phyloP scores from a whole-genome alignment of 2,888 invertebrate species.

The Drosophila silvestris region DNA sequence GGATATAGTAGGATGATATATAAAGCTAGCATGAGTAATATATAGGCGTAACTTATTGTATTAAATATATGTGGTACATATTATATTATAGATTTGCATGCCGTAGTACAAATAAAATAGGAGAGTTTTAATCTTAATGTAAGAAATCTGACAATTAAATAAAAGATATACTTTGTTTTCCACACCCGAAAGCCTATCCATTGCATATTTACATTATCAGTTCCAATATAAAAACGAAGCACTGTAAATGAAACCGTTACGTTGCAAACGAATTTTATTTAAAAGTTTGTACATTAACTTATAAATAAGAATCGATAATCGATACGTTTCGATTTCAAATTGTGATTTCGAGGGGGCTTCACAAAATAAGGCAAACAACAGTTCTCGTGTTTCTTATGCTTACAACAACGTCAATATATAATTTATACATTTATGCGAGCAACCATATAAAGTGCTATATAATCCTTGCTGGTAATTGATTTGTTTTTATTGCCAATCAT shows the following conservation, averaged over 20 bases:
- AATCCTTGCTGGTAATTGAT: constrained; percentile 10
- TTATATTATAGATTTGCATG: constrained; percentile 35
- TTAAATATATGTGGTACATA: constrained; percentile 18
- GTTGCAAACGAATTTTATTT: background rate
- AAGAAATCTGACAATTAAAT: constrained; percentile 9
- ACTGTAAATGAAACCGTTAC: constrained; percentile 21
- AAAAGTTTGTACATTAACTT: background rate
- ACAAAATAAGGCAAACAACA: constrained; percentile 23
- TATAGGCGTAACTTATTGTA: constrained; percentile 31
- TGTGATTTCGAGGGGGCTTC: background rate
- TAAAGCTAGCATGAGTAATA: constrained; percentile 60
- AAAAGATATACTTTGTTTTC: constrained; percentile 18
- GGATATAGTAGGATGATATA: constrained; percentile 54
- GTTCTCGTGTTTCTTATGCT: constrained; percentile 12
- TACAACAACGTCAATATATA: constrained; percentile 60
- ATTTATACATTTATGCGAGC: constrained; percentile 49
- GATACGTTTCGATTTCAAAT: constrained; percentile 20
- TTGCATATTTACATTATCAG: constrained; percentile 28
- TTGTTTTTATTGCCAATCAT: constrained; percentile 23
- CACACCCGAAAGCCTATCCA: constrained; percentile 12
- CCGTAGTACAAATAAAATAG: constrained; percentile 36
- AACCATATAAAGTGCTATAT: constrained; percentile 67
- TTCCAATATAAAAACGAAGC: background rate
- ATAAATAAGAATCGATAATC: background rate
- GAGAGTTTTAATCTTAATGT: constrained; percentile 7